Conservation (phyloP, 1,140 invertebrate genomes). For the Drosophila persimilis region DNA sequence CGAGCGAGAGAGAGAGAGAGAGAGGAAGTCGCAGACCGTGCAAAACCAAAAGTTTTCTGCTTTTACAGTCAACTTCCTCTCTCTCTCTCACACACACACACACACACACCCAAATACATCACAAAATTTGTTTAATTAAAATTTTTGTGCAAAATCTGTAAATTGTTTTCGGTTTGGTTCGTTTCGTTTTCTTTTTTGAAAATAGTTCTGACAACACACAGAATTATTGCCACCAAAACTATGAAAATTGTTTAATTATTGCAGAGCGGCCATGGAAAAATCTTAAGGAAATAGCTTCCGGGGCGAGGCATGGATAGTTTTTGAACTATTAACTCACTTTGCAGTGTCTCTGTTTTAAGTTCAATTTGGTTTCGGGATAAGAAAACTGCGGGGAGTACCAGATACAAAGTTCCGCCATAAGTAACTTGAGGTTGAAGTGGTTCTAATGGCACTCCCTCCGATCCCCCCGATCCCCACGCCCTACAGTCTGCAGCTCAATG, state of each 20-base stretch:
- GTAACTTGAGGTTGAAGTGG: no score
- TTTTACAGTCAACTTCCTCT: constrained; percentile 66
- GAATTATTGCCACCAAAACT: constrained; percentile 42
- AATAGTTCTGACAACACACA: constrained; percentile 52
- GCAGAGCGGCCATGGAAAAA: neutral
- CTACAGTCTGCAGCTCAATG: neutral
- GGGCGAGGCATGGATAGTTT: neutral
- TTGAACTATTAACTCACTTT: neutral
- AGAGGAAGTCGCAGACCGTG: constrained; percentile 74
- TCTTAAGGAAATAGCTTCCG: constrained; percentile 13
- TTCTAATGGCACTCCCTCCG: no score
- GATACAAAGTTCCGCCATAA: no score
- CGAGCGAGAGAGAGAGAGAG: constrained; percentile 9
- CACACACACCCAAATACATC: constrained; percentile 5
- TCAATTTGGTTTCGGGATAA: no score
- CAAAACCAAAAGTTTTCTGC: constrained; percentile 58
- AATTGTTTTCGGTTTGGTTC: constrained; percentile 75
- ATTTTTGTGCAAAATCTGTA: constrained; percentile 79
- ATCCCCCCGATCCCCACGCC: no score
- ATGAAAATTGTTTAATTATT: constrained; percentile 41
- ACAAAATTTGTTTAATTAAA: constrained; percentile 81
- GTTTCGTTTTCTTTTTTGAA: constrained; percentile 20
- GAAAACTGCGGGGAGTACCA: no score
- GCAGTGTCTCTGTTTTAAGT: no score
- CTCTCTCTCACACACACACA: no score